A percentile compares a stretch with the other conserved stretches of the same genome.
Evolutionary conservation across 2,113 vertebrate genomes (phyloP).

Genomic region (Prietella phreatophila): DNA sequence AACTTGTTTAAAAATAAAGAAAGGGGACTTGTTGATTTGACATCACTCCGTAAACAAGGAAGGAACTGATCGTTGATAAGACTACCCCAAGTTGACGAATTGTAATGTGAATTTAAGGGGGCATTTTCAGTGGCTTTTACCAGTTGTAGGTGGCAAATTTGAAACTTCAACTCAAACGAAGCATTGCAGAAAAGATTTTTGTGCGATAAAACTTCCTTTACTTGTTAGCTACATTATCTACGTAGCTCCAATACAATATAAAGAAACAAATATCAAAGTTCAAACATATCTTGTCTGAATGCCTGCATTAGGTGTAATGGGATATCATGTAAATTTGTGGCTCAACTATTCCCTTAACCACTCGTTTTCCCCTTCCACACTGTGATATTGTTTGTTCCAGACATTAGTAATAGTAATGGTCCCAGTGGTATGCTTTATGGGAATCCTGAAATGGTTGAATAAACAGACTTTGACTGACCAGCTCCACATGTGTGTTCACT

Average conservation of each 20-base stretch:
- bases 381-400: background rate
- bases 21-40: background rate
- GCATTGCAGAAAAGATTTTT: background rate
- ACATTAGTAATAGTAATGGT: background rate
- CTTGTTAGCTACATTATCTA: background rate
- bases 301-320: background rate
- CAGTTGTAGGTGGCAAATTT: background rate
- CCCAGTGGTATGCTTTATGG: background rate
- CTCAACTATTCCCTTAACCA: background rate
- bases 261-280: background rate
- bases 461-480: background rate
- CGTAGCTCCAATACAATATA: background rate
- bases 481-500: background rate
- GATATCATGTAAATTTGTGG: background rate
- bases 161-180: background rate
- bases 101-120: background rate
- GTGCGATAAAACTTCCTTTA: background rate
- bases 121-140: background rate
- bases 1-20: background rate
- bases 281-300: background rate
- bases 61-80: background rate
- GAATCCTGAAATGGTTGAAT: background rate
- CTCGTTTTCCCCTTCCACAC: background rate
- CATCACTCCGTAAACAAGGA: background rate
- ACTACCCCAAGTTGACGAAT: background rate